Evolutionary conservation across 2,888 invertebrate species (phyloP).

Genomic region (Dione juno): DNA sequence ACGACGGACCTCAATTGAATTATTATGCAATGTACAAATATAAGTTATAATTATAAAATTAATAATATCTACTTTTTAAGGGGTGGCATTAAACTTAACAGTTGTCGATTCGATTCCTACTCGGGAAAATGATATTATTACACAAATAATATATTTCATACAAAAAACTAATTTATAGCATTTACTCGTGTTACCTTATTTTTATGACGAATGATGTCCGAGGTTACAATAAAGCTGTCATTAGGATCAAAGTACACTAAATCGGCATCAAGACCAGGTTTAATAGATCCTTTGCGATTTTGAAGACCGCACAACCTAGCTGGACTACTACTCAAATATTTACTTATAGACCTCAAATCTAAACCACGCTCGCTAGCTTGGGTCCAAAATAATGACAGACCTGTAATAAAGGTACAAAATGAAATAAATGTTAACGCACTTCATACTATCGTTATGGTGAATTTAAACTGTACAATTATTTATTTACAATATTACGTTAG

Average conservation of each 20-base stretch:
- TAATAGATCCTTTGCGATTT: conserved; percentile 84
- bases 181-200: conserved; percentile 85
- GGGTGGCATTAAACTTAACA: too few species aligned
- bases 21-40: too few species aligned
- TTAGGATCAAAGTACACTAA: conserved; percentile 88
- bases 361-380: conserved; percentile 81
- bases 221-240: conserved; percentile 80
- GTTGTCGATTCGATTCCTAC: too few species aligned
- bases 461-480: not conserved
- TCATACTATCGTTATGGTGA: not conserved
- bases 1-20: too few species aligned
- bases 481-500: not conserved
- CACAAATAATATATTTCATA: not conserved
- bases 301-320: conserved; percentile 85
- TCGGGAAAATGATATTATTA: not conserved
- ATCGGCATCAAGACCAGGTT: conserved; percentile 87
- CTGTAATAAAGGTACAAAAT: conserved; percentile 57
- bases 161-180: not conserved
- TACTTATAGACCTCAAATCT: conserved; percentile 80
- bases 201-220: conserved; percentile 85
- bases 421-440: not conserved
- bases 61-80: too few species aligned
- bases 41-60: too few species aligned
- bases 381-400: conserved; percentile 88
- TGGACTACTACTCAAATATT: conserved; percentile 84